phyloP scores from a whole-genome alignment of 2,888 invertebrate genomes.

The Aphidius colemani region DNA sequence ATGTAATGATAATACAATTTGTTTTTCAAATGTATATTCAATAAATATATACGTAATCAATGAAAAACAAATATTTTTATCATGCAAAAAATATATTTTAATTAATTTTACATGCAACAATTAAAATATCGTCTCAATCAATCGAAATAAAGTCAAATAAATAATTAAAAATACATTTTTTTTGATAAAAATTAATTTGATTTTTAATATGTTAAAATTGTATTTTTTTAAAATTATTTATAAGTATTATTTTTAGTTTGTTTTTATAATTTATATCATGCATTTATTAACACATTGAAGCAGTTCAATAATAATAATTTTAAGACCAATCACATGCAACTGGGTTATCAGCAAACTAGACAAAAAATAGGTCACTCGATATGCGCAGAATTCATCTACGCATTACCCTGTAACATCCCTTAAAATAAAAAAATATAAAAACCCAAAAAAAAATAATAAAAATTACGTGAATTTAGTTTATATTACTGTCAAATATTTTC shows the following conservation, averaged over 20 bases:
- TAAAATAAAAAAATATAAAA: too few relatives aligned
- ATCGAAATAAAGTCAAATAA: too few relatives aligned
- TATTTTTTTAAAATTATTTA: constrained; percentile 16
- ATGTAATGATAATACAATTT: background rate
- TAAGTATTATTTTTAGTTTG: constrained; percentile 15
- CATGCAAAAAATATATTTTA: constrained; percentile 6
- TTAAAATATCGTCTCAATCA: background rate
- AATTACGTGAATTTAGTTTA: constrained; percentile 18
- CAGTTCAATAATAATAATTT: constrained; percentile 33
- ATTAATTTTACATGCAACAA: constrained; percentile 11
- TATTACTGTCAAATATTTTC: constrained; percentile 1
- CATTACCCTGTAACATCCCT: background rate
- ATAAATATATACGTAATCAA: constrained; percentile 12
- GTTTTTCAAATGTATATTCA: constrained; percentile 9
- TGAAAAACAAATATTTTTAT: constrained; percentile 24
- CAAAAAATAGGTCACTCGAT: constrained; percentile 29
- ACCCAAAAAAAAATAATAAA: constrained; percentile 24
- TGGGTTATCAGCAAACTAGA: constrained; percentile 35
- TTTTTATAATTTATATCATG: too few relatives aligned
- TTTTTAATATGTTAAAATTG: background rate
- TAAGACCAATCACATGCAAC: constrained; percentile 44
- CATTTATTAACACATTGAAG: constrained; percentile 1
- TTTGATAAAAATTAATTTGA: too few relatives aligned
- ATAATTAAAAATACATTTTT: constrained; percentile 1
- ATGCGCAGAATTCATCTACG: constrained; percentile 22